phyloP scores from a whole-genome alignment of 2,113 vertebrate genomes.

The Scortum barcoo region DNA sequence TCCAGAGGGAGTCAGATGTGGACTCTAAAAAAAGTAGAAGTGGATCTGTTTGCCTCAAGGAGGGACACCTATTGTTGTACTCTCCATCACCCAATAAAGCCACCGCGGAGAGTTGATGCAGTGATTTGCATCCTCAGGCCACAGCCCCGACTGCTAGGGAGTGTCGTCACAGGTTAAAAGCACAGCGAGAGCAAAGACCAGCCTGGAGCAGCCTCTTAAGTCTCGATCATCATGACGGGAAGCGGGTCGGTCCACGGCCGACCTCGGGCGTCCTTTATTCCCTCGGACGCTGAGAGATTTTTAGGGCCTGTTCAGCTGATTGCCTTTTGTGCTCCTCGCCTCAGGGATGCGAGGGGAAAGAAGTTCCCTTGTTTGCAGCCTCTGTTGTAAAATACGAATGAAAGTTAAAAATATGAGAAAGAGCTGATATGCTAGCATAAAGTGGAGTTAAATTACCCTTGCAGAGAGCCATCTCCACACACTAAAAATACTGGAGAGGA shows the following conservation, averaged over 20 bases:
- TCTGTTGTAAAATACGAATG: background rate
- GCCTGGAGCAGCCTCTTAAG: conserved; percentile 8
- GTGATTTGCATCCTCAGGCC: conserved; percentile 33
- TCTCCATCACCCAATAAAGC: conserved; percentile 16
- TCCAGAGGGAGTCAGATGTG: conserved; percentile 39
- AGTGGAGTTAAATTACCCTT: background rate
- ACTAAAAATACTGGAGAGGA: background rate
- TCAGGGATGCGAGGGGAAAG: background rate
- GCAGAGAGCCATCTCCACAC: background rate
- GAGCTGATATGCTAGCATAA: background rate
- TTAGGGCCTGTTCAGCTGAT: background rate
- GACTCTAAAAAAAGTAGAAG: conserved; percentile 24
- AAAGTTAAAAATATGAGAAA: conserved; percentile 1
- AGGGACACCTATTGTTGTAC: conserved; percentile 22
- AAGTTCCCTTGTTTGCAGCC: background rate
- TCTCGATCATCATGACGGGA: background rate
- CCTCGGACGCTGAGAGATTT: background rate
- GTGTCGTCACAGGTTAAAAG: conserved; percentile 20
- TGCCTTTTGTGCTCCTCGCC: background rate
- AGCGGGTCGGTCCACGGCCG: background rate
- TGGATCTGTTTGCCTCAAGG: conserved; percentile 37
- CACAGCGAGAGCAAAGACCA: conserved; percentile 22
- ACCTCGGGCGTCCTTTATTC: background rate
- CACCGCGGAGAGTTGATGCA: conserved; percentile 8
- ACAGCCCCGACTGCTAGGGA: background rate